Base-by-base conservation (phyloP, 2,888 invertebrate species). In the Sicus ferrugineus region DNA sequence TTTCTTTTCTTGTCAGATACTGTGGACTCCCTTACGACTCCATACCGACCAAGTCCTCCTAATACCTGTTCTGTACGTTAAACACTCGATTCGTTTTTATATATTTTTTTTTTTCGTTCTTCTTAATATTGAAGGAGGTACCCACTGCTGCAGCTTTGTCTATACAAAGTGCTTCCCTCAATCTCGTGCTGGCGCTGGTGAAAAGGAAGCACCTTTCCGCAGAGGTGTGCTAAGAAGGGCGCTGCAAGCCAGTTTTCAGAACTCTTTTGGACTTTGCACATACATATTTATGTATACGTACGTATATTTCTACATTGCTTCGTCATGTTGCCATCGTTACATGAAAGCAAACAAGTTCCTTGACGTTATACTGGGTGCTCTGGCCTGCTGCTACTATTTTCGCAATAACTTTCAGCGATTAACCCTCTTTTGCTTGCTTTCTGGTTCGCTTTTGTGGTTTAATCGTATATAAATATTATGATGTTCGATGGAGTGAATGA, bases 401-500 rank as follows among this genome's bases (percentile, higher is more conserved):
- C 56, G 54, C 65, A 38, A 56, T 66, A 66, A 66, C 65, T 34
- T 66, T 66, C 42, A 66, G 42, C 26, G 65, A 66, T 66, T 66
- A 66, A 66, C 65, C 54, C 65, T 66, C 42, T 66, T 65, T 66
- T 38, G 42, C 52, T 50, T 50, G 50, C 14, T 21, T 23, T 52
- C 14, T 42, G 7, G 42, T 54, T 54, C 31, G 34, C 64, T 52
- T 64, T 50, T 52, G n/a, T 38, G 38, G 23, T 38, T 66, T 66
- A 66, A 66, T 56, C 56, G 42, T 34, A 66, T 66, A 54, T 66
- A 66, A 66, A 66, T 66, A 66, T 66, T 66, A 66, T 66, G 65
- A 66, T 23, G 56, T 54, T 38, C 28, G 23, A 54, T 26, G 52
- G 34, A 54, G 7, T 21, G 38, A 23, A 38, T 26, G 58, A 58